Evolutionary conservation across 2,113 vertebrate genomes (phyloP), one percentile per base, ranked within the genome.

Genomic region (Corythornis madagascariensis): DNA sequence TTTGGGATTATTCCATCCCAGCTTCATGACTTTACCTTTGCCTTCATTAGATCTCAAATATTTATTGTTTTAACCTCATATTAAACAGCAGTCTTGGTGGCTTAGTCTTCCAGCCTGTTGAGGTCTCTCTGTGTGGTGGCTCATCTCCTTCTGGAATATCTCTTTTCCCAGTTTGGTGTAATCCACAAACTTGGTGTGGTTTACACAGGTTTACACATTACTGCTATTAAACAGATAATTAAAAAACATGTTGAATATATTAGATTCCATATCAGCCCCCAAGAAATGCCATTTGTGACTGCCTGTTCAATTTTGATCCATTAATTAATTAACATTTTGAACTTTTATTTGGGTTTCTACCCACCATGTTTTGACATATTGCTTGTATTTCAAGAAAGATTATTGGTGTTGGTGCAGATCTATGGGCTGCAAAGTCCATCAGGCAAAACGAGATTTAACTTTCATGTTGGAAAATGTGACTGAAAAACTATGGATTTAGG

Each of bases 31-130:
- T 63, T 63, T 50, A 66, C n/a, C 77, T 91, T 85, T 85, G 48
- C 73, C 75, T 91, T 88, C 70, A 85, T 88, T 85, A 88, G 76
- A 77, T n/a, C 65, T 85, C 75, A 67, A 73, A 24, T 55, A 35
- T 88, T 81, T 94, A 77, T 85, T 80, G 42, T 81, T 94, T 85
- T 81, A 91, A 59, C 29, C 71, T 93, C 64, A 29, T 53, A 75
- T 56, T 91, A 61, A 81, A 63, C 13, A 57, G 16, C 64, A 72
- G 35, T 85, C 42, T 59, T 57, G 4, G n/a, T 82, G 75, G 31
- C 70, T 72, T 15, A 35, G 40, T 73, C 59, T 85, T 73, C 28
- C n/a, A 77, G 75, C 21, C 47, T 77, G 17, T 57, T 72, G 48
- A 63, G 35, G 25, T 56, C 47, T 81, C 69, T 56, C 19, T 77